Evolutionary conservation across 2,888 invertebrate genomes (phyloP), one percentile per base, ranked within the genome.

Genomic region (Neelides folsomi): DNA sequence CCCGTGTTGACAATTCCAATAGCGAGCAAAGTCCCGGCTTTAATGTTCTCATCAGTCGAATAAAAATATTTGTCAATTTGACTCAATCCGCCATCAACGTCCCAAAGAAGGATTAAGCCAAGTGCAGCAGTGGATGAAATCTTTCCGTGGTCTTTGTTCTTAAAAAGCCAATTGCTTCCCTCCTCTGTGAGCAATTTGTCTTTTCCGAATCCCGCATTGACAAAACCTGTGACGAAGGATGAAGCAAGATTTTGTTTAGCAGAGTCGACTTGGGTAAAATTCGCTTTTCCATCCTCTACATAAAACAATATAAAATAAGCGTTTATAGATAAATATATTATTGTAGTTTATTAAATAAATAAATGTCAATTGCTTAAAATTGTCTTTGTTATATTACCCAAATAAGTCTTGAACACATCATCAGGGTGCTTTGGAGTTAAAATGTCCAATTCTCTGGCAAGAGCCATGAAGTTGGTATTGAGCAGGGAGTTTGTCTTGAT

Each of bases 401-500:
- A 73, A 78, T 97, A 95, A 0, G 88, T 86, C 72, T 99, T 99
- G 74, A 97, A 98, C 10, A 98, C 93, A 69, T 97, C 97, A 70
- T 99, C 97, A 0, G 98, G 98, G 1, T 88, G 85, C 74, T 99
- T 99, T 0, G 98, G 93, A 69, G 97, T 97, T 86, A 97, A 87
- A 61, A 98, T 94, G 70, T 99, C 98, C 66, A 98, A 77, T 77
- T 98, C 98, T 71, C 95, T 79, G 2, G 84, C 97, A 58, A 99
- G 75, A 65, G 86, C 87, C 36, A 90, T 74, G 71, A 95, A 99
- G 69, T 94, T 86, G 62, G 86, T 84, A 70, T 88, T 95, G 57
- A 98, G 77, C 66, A 92, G 85, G 1, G 86, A 81, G 73, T 98
- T 99, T 1, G 89, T 86, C 75, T 97, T 84, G 59, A 98, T 92